phyloP scores from a whole-genome alignment of 2,113 vertebrate species.

The Lucifuga dentata region DNA sequence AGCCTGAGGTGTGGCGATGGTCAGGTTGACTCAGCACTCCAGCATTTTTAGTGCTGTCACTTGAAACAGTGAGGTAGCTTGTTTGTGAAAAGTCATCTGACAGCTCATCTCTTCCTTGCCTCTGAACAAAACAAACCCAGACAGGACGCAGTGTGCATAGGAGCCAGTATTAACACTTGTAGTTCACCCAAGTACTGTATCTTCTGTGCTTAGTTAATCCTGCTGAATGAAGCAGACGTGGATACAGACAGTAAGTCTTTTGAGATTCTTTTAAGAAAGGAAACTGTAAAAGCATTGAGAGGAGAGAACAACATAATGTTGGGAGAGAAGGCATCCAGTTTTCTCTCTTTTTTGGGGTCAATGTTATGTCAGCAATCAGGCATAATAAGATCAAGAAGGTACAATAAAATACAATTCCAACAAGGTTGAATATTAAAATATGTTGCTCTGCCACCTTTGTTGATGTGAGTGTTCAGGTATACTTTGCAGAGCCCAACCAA shows the following conservation, averaged over 20 bases:
- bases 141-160: neutral
- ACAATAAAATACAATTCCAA: neutral
- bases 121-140: neutral
- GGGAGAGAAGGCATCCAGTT: neutral
- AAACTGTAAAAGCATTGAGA: slow-evolving; percentile 5
- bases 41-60: slow-evolving; percentile 4
- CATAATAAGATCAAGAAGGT: neutral
- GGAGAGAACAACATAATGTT: neutral
- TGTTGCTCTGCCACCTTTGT: neutral
- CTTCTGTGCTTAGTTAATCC: too few species aligned
- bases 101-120: neutral
- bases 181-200: neutral
- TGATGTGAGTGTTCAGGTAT: too few species aligned
- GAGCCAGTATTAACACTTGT: neutral
- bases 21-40: slow-evolving; percentile 28
- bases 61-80: slow-evolving; percentile 15
- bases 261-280: slow-evolving; percentile 3
- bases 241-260: too few species aligned
- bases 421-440: too few species aligned
- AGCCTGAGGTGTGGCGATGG: slow-evolving; percentile 14
- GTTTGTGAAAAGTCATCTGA: neutral
- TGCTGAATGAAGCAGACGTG: too few species aligned
- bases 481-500: too few species aligned
- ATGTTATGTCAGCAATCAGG: neutral
- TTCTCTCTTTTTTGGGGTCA: neutral